These are phyloP conservation scores for Erebia ligea DNA, from an alignment of 2,888 invertebrate species.

Conservation along the genomic window DNA sequence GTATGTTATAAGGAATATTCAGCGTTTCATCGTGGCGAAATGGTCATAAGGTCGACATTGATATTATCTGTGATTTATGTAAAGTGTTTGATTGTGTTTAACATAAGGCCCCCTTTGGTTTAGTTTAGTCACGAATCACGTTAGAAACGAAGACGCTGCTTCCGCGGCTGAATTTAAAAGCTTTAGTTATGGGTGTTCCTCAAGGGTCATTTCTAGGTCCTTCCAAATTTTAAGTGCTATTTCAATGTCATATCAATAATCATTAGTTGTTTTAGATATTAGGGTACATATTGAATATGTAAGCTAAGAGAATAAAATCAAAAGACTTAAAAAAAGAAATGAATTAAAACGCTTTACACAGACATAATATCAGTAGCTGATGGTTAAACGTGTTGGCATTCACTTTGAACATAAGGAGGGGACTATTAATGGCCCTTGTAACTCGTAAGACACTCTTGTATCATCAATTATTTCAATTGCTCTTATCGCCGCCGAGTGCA, in stretches of 20 bases:
- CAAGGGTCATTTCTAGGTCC: not conserved
- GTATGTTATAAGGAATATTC: no score
- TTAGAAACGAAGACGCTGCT: no score
- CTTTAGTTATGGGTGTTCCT: no score
- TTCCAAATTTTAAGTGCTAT: not conserved
- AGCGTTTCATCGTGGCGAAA: not conserved
- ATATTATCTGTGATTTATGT: not conserved
- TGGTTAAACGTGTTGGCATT: constrained; percentile 10
- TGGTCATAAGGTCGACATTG: not conserved
- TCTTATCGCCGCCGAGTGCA: constrained; percentile 55
- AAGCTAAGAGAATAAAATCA: no score
- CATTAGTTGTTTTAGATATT: no score
- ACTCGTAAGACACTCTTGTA: constrained; percentile 48
- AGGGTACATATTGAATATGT: no score
- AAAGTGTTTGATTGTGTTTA: not conserved
- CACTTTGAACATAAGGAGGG: constrained; percentile 29
- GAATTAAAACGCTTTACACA: not conserved
- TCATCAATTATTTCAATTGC: constrained; percentile 64
- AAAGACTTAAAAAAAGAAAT: no score
- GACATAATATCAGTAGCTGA: not conserved
- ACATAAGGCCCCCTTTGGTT: not conserved
- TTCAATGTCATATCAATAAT: no score
- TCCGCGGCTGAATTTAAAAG: no score
- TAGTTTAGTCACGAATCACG: not conserved
- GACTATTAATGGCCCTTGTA: constrained; percentile 53